A percentile compares a stretch with the other conserved stretches of the same genome.
These are phyloP conservation scores for Neosilurus mollespiculum DNA, from an alignment of 2,797 vertebrate species.

Conservation along the genomic window DNA sequence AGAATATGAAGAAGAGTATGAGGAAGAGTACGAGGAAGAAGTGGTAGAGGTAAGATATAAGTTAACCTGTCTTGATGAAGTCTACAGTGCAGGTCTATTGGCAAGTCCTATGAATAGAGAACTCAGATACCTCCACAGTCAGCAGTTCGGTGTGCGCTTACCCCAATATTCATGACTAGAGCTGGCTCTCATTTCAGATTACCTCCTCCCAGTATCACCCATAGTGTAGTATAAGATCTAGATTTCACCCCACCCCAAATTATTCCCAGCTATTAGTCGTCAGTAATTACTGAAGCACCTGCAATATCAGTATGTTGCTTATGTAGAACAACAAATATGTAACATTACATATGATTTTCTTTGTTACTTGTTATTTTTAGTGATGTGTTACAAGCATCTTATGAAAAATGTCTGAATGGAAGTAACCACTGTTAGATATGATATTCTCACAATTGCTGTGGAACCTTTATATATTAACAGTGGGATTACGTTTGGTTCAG, in stretches of 20 bases:
- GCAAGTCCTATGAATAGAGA: conserved; percentile 71
- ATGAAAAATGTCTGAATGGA: conserved; percentile 48
- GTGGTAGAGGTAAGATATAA: conserved; percentile 80
- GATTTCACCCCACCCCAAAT: background rate
- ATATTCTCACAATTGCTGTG: conserved; percentile 49
- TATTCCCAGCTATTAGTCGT: background rate
- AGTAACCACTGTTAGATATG: conserved; percentile 51
- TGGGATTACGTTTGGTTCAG: conserved; percentile 52
- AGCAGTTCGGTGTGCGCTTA: conserved; percentile 69
- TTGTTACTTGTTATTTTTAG: background rate
- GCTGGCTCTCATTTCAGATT: conserved; percentile 69
- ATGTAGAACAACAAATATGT: background rate
- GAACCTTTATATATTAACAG: conserved; percentile 56
- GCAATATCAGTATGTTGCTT: background rate
- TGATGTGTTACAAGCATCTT: conserved; percentile 19
- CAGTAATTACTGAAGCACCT: background rate
- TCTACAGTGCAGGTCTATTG: conserved; percentile 36
- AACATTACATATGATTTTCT: background rate
- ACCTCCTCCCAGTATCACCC: conserved; percentile 49
- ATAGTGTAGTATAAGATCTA: conserved; percentile 40
- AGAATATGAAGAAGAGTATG: conserved; percentile 71
- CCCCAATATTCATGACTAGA: conserved; percentile 60
- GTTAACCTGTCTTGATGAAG: background rate
- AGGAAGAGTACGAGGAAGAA: conserved; percentile 66
- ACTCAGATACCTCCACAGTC: conserved; percentile 65